Evolutionary conservation across 2,797 vertebrate genomes (phyloP), one percentile per base, ranked within the genome.

Genomic region (Chrysocyon brachyurus): DNA sequence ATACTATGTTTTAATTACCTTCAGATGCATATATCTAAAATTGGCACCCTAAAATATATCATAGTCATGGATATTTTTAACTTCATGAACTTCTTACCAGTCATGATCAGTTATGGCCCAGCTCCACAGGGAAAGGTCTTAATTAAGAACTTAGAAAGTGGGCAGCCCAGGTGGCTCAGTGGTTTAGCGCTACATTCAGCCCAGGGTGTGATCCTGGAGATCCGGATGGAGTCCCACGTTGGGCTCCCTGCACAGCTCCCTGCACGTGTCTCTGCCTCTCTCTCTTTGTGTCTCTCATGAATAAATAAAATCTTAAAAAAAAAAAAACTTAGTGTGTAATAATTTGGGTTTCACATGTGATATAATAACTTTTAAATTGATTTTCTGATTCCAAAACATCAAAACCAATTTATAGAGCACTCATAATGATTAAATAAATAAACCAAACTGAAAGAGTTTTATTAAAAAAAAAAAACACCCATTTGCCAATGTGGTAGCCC

Each of bases 401-500:
- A 84, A 75, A 63, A 7, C 8, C 12, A 16, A 83, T 64, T 77
- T 90, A 75, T 31, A 86, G 22, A 68, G 49, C 57, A 11, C 15
- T 40, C 31, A 15, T 87, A 10, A 57, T 22, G 22, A 36, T 78
- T 90, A 95, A 87, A 28, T 82, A 92, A 94, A 92, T 66, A 83
- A 87, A 82, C 3, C 31, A 79, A 93, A 87, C 22, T 79, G 21
- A 83, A 61, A 79, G 12, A 40, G 10, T 57, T 91, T 56, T 31
- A 56, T 49, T 87, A 59, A 79, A 96, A 96, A 68, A 96, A 66
- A 70, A 57, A 94, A 96, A 56, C 17, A 87, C 9, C 5, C 89
- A n/a, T 70, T 36, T 90, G 49, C 12, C 90, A 78, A 77, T 66
- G 28, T 3, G 83, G 28, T 63, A 82, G 9, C 31, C 8, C 87